Evolutionary conservation across 2,888 invertebrate species (phyloP), one percentile per base, ranked within the genome.

Genomic region (Celastrina argiolus): DNA sequence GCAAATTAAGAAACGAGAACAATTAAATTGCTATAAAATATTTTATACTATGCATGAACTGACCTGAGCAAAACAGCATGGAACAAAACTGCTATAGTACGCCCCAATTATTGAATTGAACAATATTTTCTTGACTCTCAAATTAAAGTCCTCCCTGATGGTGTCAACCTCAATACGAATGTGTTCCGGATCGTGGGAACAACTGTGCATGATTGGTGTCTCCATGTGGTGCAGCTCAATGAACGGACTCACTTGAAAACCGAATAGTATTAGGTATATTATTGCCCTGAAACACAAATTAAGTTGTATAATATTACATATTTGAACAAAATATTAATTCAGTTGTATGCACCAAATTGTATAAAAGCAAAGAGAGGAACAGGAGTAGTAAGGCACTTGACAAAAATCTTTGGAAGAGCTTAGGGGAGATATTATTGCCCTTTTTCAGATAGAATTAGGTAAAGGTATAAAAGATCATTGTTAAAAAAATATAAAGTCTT

Each of bases 31-130:
- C n/a, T n/a, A n/a, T n/a, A n/a, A n/a, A n/a, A n/a, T n/a, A n/a
- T n/a, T 18, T 14, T 18, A 26, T 36, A 8, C 28, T 51, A 56
- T 14, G 10, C n/a, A 42, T 5, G 26, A n/a, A 39, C 80, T 86
- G 18, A 96, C 97, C 92, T 96, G 96, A 39, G 97, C 95, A 92
- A 98, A 97, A 80, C 96, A 95, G 77, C 97, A 96, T 0, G 98
- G 98, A 68, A 98, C 93, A 78, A 97, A 96, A 67, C 97, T 96
- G 56, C 96, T 94, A 81, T 97, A 97, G 81, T 98, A 98, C 0
- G 97, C 96, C 74, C 95, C 96, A 6, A 96, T 84, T 56, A 97
- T 93, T 0, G 98, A 96, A 72, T 95, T 93, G 81, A 96, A 97
- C 1, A 99, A 90, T 67, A 98, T 95, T 84, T 97, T 96, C 84